phyloP scores from a whole-genome alignment of 2,797 vertebrate species.

The Falco rusticolus region DNA sequence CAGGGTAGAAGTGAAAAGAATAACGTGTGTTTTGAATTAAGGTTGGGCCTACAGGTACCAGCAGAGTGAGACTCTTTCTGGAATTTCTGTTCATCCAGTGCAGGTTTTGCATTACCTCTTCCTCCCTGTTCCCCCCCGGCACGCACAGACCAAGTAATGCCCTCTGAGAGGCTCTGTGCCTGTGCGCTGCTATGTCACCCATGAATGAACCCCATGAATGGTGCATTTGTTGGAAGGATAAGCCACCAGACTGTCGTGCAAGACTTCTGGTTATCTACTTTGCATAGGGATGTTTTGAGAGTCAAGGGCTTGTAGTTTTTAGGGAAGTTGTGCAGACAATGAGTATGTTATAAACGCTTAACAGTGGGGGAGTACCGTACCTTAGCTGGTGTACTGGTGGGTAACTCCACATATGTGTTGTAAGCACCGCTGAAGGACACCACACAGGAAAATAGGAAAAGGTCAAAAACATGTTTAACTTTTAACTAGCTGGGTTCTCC shows the following conservation, averaged over 20 bases:
- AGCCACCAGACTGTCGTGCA: neutral
- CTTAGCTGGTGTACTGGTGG: neutral
- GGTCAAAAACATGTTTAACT: neutral
- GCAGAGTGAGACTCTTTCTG: neutral
- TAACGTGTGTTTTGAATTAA: neutral
- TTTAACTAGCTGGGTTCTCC: accelerated
- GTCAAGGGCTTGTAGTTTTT: neutral
- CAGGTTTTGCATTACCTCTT: neutral
- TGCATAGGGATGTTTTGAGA: neutral
- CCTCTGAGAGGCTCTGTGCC: neutral
- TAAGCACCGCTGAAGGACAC: neutral
- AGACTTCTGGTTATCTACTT: neutral
- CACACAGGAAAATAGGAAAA: neutral
- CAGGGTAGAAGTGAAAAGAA: neutral
- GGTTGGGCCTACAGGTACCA: neutral
- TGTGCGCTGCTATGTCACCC: neutral
- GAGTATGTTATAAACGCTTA: neutral
- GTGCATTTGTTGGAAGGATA: neutral
- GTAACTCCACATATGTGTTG: accelerated
- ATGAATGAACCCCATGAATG: neutral
- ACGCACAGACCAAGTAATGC: neutral
- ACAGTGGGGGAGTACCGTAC: neutral
- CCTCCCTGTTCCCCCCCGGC: neutral
- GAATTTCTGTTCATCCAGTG: neutral
- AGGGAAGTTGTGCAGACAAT: neutral